These are phyloP conservation scores for Eulemur rubriventer DNA, from an alignment of 2,797 vertebrate species.

Conservation along the genomic window DNA sequence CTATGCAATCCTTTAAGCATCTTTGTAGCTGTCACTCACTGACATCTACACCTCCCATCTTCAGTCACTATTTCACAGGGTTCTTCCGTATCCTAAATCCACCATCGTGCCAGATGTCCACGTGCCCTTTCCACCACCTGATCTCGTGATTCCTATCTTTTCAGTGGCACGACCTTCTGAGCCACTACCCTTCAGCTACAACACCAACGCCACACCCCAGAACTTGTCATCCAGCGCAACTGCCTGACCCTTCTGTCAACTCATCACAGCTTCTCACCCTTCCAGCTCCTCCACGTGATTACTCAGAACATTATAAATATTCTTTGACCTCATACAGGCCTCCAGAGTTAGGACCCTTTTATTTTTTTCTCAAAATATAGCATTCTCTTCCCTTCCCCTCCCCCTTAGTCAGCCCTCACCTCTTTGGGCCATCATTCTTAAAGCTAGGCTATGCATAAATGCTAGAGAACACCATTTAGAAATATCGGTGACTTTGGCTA, in stretches of 20 bases:
- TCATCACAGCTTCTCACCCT: neutral
- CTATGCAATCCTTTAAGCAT: neutral
- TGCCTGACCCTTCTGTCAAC: neutral
- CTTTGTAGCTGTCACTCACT: neutral
- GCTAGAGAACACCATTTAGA: neutral
- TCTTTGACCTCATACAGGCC: neutral
- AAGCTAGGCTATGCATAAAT: neutral
- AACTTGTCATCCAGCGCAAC: no score
- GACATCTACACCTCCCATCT: neutral
- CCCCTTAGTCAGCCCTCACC: neutral
- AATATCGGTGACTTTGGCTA: neutral
- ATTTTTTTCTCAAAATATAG: neutral
- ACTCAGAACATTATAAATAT: neutral
- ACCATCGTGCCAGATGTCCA: no score
- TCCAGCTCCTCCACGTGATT: neutral
- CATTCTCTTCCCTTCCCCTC: neutral
- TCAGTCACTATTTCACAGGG: no score
- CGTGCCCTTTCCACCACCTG: neutral
- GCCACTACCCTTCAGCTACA: neutral
- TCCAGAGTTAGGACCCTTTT: neutral
- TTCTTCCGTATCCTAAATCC: neutral
- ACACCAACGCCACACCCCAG: no score
- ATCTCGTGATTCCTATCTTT: neutral
- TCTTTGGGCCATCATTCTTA: neutral
- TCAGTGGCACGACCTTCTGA: neutral